These are phyloP conservation scores for Cinara cedri DNA, from an alignment of 2,888 invertebrate genomes.

Conservation along the genomic window DNA sequence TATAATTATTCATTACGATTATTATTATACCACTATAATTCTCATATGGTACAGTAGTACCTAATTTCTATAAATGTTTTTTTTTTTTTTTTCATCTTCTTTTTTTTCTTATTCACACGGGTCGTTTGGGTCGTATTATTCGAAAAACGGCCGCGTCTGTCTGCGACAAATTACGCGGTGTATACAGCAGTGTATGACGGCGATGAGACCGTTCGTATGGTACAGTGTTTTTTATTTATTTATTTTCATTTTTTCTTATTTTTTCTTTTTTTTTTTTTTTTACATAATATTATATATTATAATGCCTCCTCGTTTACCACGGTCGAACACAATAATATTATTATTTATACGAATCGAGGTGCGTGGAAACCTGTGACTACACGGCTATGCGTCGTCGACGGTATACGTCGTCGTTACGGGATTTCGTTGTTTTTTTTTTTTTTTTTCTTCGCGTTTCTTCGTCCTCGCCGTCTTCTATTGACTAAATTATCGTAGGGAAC, in stretches of 20 bases:
- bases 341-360: no score
- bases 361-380: no score
- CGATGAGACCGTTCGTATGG: background rate
- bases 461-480: no score
- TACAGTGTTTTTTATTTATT: no score
- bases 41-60: no score
- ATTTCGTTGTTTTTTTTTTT: background rate
- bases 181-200: background rate
- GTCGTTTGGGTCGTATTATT: background rate
- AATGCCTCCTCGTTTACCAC: background rate
- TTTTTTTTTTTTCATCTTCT: background rate
- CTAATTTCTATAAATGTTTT: no score
- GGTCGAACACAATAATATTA: constrained; percentile 4
- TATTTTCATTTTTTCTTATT: no score
- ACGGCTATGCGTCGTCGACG: background rate
- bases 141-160: background rate
- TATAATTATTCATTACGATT: background rate
- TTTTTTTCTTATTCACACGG: constrained; percentile 19
- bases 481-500: no score
- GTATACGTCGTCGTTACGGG: background rate
- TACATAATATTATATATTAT: background rate
- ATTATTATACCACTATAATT: background rate
- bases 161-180: constrained; percentile 30
- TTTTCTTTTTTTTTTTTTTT: no score
- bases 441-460: background rate